A percentile compares a stretch with the other conserved stretches of the same genome.
These are phyloP conservation scores for Nannoperca australis DNA, from an alignment of 2,797 vertebrate genomes.

Conservation along the genomic window DNA sequence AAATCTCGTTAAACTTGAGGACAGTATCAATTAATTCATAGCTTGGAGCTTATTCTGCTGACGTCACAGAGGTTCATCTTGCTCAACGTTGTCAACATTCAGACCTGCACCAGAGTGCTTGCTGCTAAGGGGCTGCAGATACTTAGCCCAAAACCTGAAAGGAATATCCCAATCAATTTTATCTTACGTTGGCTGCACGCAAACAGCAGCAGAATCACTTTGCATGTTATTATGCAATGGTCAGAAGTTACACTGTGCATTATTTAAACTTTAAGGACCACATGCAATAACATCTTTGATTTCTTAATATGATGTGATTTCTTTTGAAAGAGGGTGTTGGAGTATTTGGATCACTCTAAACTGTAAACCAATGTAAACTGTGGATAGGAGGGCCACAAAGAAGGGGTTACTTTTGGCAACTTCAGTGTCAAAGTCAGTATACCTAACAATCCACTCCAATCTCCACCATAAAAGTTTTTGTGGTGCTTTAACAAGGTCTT, in stretches of 20 bases:
- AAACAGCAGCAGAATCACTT: slow-evolving; percentile 19
- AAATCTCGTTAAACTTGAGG: slow-evolving; percentile 45
- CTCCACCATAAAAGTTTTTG: not conserved
- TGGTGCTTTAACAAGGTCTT: not conserved
- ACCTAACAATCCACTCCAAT: not conserved
- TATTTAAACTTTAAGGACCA: not conserved
- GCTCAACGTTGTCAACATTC: slow-evolving; percentile 9
- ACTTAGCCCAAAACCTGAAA: not conserved
- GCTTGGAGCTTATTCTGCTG: slow-evolving; percentile 28
- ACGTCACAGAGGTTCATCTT: not conserved
- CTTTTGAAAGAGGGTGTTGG: slow-evolving; percentile 6
- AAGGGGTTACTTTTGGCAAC: not conserved
- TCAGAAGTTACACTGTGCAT: not conserved
- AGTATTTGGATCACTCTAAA: not conserved
- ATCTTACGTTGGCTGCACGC: not conserved
- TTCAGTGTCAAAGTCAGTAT: not conserved
- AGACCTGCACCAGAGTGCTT: not conserved
- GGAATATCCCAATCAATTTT: not conserved
- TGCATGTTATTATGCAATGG: not conserved
- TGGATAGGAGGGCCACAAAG: not conserved
- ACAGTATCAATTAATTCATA: slow-evolving; percentile 48
- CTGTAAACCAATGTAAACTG: not conserved
- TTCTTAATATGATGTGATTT: not conserved
- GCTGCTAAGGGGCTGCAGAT: slow-evolving; percentile 13
- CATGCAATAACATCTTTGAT: not conserved